Conservation (phyloP, 2,113 vertebrate species). For the Vulpes vulpes region DNA sequence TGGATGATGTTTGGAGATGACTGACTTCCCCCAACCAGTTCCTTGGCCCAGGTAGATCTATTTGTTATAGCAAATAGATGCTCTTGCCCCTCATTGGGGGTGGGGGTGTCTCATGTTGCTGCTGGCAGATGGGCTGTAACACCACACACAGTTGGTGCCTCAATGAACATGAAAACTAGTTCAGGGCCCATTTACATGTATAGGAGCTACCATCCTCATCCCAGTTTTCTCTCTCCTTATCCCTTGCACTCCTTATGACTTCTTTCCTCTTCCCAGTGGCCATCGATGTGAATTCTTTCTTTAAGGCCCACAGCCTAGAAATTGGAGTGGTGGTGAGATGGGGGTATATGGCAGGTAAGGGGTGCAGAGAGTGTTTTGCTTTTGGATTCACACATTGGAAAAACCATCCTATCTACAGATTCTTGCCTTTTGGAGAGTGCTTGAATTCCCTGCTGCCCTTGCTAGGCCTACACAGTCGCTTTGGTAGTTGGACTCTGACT, state of each 20-base stretch:
- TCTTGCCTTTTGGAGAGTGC: neutral
- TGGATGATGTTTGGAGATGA: neutral
- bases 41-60: neutral
- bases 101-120: neutral
- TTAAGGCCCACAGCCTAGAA: neutral
- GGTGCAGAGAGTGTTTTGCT: neutral
- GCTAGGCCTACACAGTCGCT: accelerated
- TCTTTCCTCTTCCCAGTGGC: neutral
- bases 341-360: accelerated
- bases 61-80: neutral
- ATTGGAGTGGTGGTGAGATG: neutral
- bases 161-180: too few species aligned
- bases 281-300: neutral
- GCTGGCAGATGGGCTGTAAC: neutral
- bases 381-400: neutral
- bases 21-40: neutral
- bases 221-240: accelerated
- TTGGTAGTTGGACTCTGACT: neutral
- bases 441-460: neutral
- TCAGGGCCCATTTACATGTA: neutral
- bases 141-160: neutral
- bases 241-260: neutral
- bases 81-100: neutral
- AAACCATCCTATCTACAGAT: neutral
- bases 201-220: neutral